These are phyloP conservation scores for Tiliacea aurago DNA, from an alignment of 2,888 invertebrate species.

Conservation along the genomic window DNA sequence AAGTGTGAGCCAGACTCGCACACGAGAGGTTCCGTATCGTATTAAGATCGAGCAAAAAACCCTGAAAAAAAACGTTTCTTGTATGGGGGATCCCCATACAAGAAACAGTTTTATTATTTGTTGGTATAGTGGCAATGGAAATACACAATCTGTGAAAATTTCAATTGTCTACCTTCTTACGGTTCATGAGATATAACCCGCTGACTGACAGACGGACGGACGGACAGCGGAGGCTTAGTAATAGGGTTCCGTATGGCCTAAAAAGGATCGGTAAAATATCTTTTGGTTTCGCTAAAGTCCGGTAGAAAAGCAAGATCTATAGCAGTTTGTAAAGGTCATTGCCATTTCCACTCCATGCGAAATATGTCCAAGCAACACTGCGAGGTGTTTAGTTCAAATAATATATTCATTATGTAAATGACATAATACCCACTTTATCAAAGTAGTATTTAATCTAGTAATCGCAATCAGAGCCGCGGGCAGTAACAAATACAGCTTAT, in stretches of 20 bases:
- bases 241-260: background rate
- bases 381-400: slow-evolving; percentile 36
- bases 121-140: no score
- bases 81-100: no score
- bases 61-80: no score
- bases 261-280: background rate
- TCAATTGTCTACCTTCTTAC: no score
- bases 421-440: slow-evolving; percentile 56
- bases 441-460: slow-evolving; percentile 60
- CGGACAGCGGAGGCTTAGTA: no score
- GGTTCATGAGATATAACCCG: no score
- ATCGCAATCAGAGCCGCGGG: slow-evolving; percentile 51
- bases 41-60: no score
- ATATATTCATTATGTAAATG: slow-evolving; percentile 47
- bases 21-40: no score
- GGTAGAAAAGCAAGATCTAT: background rate
- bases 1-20: no score
- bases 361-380: slow-evolving; percentile 27
- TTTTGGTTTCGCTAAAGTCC: background rate
- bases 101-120: no score
- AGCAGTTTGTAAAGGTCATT: slow-evolving; percentile 25
- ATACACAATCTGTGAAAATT: no score
- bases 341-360: slow-evolving; percentile 13
- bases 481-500: slow-evolving; percentile 55
- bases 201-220: no score